Evolutionary conservation across 2,888 invertebrate genomes (phyloP).

Genomic region (Exocentrus adspersus): DNA sequence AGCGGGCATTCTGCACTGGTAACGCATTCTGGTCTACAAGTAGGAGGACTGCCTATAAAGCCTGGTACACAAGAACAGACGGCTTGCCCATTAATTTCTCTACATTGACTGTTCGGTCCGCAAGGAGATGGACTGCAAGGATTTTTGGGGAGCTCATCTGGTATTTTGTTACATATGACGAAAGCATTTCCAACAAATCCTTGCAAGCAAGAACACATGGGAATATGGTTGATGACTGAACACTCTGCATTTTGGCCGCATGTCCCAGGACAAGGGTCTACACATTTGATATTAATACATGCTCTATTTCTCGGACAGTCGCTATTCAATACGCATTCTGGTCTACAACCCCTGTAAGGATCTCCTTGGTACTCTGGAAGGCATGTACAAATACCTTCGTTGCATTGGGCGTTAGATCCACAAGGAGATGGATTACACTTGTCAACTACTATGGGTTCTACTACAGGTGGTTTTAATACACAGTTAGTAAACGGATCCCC

Average conservation of each 20-base stretch:
- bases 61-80: conserved; percentile 79
- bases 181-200: conserved; percentile 82
- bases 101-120: conserved; percentile 77
- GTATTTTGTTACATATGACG: conserved; percentile 66
- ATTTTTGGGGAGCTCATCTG: conserved; percentile 64
- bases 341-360: conserved; percentile 80
- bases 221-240: conserved; percentile 79
- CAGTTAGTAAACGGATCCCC: conserved; percentile 74
- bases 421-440: conserved; percentile 70
- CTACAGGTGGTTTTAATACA: conserved; percentile 62
- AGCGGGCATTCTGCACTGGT: conserved; percentile 76
- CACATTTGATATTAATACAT: conserved; percentile 78
- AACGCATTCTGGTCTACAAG: conserved; percentile 79
- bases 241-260: conserved; percentile 82
- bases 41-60: conserved; percentile 77
- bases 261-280: conserved; percentile 81
- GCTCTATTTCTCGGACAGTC: conserved; percentile 78
- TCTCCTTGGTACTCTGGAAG: conserved; percentile 79
- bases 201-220: conserved; percentile 77
- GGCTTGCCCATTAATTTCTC: conserved; percentile 70
- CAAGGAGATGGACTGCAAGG: conserved; percentile 80
- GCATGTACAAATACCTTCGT: conserved; percentile 77
- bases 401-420: conserved; percentile 79
- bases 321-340: conserved; percentile 80
- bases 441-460: conserved; percentile 56